Evolutionary conservation across 2,888 invertebrate genomes (phyloP).

Genomic region (Thera obeliscata): DNA sequence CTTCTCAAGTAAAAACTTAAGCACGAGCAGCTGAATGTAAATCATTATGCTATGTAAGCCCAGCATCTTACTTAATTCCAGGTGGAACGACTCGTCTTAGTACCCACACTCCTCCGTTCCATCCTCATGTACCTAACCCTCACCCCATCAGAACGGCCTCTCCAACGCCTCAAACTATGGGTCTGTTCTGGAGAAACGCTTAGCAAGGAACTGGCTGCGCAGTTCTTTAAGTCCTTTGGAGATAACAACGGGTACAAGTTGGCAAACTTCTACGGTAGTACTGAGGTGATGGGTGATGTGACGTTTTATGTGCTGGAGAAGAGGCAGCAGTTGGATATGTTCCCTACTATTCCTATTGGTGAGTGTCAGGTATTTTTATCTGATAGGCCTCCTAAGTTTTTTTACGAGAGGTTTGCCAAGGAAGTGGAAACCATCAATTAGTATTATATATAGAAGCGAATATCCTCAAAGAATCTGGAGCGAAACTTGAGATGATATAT

Average conservation of each 20-base stretch:
- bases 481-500: too few species aligned
- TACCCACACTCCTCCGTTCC: conserved; percentile 92
- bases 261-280: conserved; percentile 96
- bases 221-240: conserved; percentile 91
- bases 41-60: neutral
- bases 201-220: conserved; percentile 87
- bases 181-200: conserved; percentile 95
- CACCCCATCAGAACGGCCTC: conserved; percentile 80
- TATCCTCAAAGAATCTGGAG: too few species aligned
- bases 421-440: too few species aligned
- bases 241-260: conserved; percentile 85
- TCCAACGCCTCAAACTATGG: conserved; percentile 89
- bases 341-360: conserved; percentile 93
- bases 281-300: conserved; percentile 96
- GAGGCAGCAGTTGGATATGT: conserved; percentile 83
- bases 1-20: too few species aligned
- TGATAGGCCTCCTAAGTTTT: too few species aligned
- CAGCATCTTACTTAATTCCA: conserved; percentile 49
- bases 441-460: too few species aligned
- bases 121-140: conserved; percentile 90
- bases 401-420: too few species aligned
- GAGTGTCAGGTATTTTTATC: conserved; percentile 48
- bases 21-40: too few species aligned
- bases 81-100: conserved; percentile 92
- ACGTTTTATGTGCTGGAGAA: conserved; percentile 89